A percentile compares a stretch with the other conserved stretches of the same genome.
Conservation (phyloP, 2,888 invertebrate species). For the Romanomermis culicivorax region DNA sequence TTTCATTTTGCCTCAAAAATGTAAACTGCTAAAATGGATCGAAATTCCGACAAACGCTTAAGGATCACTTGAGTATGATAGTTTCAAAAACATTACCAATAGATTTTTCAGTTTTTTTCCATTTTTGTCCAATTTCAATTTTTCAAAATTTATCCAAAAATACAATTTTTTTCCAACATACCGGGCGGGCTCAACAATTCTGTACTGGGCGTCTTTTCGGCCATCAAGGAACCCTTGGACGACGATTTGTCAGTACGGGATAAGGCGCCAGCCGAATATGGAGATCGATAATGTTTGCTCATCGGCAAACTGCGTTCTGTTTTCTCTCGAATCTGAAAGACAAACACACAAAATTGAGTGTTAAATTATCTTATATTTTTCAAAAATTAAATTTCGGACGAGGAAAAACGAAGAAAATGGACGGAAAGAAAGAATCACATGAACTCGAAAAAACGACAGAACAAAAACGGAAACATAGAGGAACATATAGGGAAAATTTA, state of each 20-base stretch:
- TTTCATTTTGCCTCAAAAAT: background rate
- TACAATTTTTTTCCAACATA: no score
- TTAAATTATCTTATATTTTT: background rate
- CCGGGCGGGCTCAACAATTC: background rate
- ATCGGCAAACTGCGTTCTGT: slow-evolving; percentile 75
- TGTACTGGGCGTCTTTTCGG: background rate
- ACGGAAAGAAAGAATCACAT: no score
- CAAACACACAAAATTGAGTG: background rate
- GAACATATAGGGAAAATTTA: no score
- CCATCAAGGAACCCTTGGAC: background rate
- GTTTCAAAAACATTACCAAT: no score
- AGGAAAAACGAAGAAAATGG: background rate
- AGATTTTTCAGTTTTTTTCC: no score
- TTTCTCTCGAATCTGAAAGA: slow-evolving; percentile 60
- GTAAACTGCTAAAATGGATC: no score
- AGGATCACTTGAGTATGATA: no score
- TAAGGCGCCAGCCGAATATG: background rate
- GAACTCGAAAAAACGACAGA: no score
- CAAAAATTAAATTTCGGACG: background rate
- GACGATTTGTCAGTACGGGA: background rate
- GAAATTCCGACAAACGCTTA: no score
- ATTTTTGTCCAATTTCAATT: no score
- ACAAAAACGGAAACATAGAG: no score
- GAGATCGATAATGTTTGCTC: slow-evolving; percentile 27
- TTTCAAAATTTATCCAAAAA: no score